phyloP scores from a whole-genome alignment of 2,888 invertebrate genomes.

The Hirtodrosophila histrioides region DNA sequence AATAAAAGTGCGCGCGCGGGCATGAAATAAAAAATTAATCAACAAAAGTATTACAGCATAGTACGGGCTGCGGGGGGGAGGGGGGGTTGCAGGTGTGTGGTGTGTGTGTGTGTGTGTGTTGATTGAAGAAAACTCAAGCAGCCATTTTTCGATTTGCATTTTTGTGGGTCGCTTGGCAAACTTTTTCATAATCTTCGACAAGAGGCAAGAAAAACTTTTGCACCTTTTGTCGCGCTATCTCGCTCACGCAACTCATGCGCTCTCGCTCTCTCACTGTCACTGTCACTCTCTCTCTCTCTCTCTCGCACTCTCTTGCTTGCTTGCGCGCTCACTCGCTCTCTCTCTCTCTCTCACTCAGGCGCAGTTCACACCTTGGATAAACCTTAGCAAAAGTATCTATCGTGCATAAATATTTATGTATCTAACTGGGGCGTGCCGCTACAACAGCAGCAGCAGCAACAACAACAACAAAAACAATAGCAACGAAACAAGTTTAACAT shows the following conservation, averaged over 20 bases:
- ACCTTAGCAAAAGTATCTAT: conserved; percentile 75
- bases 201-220: conserved; percentile 42
- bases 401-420: conserved; percentile 80
- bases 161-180: conserved; percentile 61
- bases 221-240: conserved; percentile 48
- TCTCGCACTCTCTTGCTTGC: conserved; percentile 14
- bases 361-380: conserved; percentile 71
- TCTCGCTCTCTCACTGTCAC: conserved; percentile 2
- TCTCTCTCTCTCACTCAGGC: conserved; percentile 41
- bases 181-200: conserved; percentile 66
- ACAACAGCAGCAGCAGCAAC: conserved; percentile 47
- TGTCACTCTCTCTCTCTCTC: not conserved
- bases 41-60: conserved; percentile 32
- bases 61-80: not conserved
- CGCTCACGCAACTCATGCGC: conserved; percentile 1
- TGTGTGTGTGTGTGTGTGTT: not conserved
- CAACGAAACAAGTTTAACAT: conserved; percentile 59
- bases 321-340: conserved; percentile 5
- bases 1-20: conserved; percentile 11
- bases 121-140: conserved; percentile 29
- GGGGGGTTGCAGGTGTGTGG: not conserved
- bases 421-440: conserved; percentile 82
- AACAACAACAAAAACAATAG: conserved; percentile 6
- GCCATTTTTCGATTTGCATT: conserved; percentile 68
- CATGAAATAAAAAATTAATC: conserved; percentile 50